Evolutionary conservation across 1,140 invertebrate genomes (phyloP).

Genomic region (Bicyclus anynana): DNA sequence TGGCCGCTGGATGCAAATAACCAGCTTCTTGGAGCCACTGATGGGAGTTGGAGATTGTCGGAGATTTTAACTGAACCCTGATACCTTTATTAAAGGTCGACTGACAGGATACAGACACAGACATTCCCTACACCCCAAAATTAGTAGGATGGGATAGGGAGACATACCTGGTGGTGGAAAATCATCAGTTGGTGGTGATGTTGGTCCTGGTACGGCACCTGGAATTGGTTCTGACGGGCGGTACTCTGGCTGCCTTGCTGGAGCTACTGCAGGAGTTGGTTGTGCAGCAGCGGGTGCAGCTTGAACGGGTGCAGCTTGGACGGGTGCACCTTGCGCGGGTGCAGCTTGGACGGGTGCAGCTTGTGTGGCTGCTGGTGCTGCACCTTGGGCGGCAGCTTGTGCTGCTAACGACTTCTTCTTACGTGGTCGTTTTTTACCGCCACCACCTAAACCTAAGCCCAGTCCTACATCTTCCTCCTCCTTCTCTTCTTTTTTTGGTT

Average conservation of each 20-base stretch:
- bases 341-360: neutral
- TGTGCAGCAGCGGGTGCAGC: neutral
- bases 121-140: too few relatives aligned
- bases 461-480: conserved; percentile 31
- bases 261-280: neutral
- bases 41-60: too few relatives aligned
- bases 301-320: neutral
- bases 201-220: neutral
- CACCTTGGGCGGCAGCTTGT: neutral
- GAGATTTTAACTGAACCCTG: too few relatives aligned
- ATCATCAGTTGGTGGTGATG: neutral
- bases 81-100: too few relatives aligned
- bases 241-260: too few relatives aligned
- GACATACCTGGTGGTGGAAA: neutral
- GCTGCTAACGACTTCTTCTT: conserved; percentile 35
- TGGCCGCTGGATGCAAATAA: too few relatives aligned
- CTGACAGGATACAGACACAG: too few relatives aligned
- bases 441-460: conserved; percentile 27
- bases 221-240: neutral
- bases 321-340: neutral
- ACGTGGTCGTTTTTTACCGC: conserved; percentile 29
- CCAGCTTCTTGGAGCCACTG: too few relatives aligned
- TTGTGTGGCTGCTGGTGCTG: neutral
- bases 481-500: conserved; percentile 4
- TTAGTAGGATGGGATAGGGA: too few relatives aligned